phyloP scores from a whole-genome alignment of 2,888 invertebrate species.

The Megaustenia siamemsis region DNA sequence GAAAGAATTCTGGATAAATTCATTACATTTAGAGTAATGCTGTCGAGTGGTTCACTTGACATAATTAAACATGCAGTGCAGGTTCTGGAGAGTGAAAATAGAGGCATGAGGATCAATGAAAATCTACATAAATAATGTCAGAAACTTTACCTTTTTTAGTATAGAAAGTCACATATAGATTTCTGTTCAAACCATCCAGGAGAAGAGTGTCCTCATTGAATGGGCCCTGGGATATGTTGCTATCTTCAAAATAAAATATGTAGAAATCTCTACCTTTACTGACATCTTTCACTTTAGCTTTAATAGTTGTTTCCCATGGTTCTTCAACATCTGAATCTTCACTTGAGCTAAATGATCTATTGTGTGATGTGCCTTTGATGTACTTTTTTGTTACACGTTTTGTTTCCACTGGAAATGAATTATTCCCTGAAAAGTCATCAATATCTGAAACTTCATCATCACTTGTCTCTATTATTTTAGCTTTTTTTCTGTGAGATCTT shows the following conservation, averaged over 20 bases:
- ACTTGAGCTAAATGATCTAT: background rate
- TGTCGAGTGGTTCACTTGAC: too few relatives aligned
- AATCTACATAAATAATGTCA: background rate
- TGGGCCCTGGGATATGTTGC: background rate
- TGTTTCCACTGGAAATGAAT: background rate
- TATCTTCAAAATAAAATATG: conserved; percentile 36
- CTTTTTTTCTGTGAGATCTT: background rate
- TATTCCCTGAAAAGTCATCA: background rate
- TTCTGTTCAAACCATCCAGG: conserved; percentile 42
- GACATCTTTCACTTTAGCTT: conserved; percentile 17
- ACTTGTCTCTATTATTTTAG: background rate
- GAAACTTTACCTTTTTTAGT: conserved; percentile 25
- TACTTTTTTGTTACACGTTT: background rate
- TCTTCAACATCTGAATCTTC: background rate
- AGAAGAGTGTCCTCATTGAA: conserved; percentile 41
- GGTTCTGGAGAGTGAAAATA: too few relatives aligned
- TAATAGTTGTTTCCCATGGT: conserved; percentile 24
- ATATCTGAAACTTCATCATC: background rate
- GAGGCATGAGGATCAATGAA: too few relatives aligned
- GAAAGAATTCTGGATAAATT: too few relatives aligned
- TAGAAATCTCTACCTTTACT: conserved; percentile 32
- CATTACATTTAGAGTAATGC: too few relatives aligned
- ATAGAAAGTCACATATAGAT: conserved; percentile 41
- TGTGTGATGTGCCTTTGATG: background rate
- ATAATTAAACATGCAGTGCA: too few relatives aligned